Evolutionary conservation across 2,888 invertebrate species (phyloP), one percentile per base, ranked within the genome.

Genomic region (Tetranychus truncatus): DNA sequence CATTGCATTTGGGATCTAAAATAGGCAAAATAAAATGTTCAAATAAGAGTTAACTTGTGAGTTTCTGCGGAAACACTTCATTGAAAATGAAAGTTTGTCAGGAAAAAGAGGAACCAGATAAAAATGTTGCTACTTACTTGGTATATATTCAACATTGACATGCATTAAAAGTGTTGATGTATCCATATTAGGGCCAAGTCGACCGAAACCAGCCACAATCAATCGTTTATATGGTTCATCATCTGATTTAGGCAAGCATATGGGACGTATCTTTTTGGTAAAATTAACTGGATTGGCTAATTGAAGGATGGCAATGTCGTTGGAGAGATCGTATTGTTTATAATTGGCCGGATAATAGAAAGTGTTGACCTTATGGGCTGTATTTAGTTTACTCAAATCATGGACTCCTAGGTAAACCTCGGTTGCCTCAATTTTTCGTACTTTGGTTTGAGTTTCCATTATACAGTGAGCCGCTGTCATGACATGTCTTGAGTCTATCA

Each of bases 381-480:
- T 69, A 11, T 11, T 24, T 11, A 69, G 21, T 24, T 69, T 69
- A 20, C 69, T 69, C 21, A 69, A 24, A 69, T 69, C 69, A 21
- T 69, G n/a, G 15, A 69, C 69, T 4, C 69, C 69, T 1, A 69
- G 69, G 9, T 69, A 69, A 7, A 69, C 69, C 34, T 69, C 69
- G 1, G 34, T 69, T 69, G 69, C 69, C 20, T 69, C 69, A 69
- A 69, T 69, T n/a, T n/a, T 20, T 9, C 69, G n/a, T 11, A 69
- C 69, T 21, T 24, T 69, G 6, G 20, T 20, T 24, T 69, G 20
- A 21, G 20, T 24, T 5, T 69, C 69, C 9, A 69, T 24, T 11
- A 69, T 69, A 69, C 69, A 69, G 20, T 69, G 69, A 69, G 69
- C 69, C 1, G 69, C 69, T 11, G 69, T 69, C 34, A 69, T 24